These are phyloP conservation scores for Drosophila parabipectinata DNA, from an alignment of 1,140 invertebrate species.

Conservation along the genomic window DNA sequence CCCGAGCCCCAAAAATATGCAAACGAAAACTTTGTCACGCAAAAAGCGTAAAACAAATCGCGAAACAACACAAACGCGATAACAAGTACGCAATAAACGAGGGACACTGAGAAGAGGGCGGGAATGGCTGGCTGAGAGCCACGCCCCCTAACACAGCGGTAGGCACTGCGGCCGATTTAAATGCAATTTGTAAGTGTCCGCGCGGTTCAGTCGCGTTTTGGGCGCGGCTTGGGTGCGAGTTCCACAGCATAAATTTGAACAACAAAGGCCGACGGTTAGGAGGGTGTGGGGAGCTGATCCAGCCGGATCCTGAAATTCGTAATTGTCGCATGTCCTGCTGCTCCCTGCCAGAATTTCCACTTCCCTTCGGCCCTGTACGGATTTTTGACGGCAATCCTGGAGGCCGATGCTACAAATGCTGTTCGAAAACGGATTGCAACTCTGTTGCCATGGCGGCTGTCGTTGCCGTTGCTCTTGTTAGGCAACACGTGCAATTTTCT, in stretches of 20 bases:
- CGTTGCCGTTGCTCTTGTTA: slow-evolving; percentile 9
- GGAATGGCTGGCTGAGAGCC: slow-evolving; percentile 18
- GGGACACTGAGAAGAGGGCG: neutral
- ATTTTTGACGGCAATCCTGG: slow-evolving; percentile 38
- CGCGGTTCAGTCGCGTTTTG: slow-evolving; percentile 36
- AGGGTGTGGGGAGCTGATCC: neutral
- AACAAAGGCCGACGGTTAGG: slow-evolving; percentile 12
- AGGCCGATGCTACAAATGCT: slow-evolving; percentile 61
- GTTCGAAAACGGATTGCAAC: slow-evolving; percentile 65
- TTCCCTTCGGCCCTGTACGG: slow-evolving; percentile 21
- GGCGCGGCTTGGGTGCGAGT: slow-evolving; percentile 27
- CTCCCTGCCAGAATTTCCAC: neutral
- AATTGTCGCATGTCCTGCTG: slow-evolving; percentile 49
- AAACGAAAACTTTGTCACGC: slow-evolving; percentile 51
- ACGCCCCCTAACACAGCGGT: slow-evolving; percentile 10
- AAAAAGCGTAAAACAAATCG: slow-evolving; percentile 16
- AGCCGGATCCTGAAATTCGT: slow-evolving; percentile 30
- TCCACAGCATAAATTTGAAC: slow-evolving; percentile 41
- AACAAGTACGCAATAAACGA: slow-evolving; percentile 34
- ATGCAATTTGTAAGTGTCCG: slow-evolving; percentile 67
- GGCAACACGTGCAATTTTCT: slow-evolving; percentile 67
- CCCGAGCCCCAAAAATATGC: slow-evolving; percentile 53
- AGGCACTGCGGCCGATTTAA: slow-evolving; percentile 47
- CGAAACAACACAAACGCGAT: slow-evolving; percentile 24
- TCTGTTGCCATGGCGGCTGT: slow-evolving; percentile 22